phyloP scores from a whole-genome alignment of 2,797 vertebrate genomes.

The Phoxinus dragarum region DNA sequence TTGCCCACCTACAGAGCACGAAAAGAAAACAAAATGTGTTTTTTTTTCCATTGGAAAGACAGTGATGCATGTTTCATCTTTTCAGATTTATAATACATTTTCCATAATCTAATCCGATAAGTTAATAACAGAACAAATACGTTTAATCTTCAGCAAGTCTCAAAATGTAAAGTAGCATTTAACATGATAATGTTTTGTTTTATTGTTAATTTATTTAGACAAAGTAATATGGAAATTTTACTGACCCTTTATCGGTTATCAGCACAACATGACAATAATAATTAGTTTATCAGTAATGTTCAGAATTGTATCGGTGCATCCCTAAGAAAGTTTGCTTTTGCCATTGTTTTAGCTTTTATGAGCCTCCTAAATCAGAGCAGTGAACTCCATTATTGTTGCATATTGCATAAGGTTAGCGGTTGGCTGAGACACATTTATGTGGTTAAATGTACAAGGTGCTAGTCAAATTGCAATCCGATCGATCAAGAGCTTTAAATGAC shows the following conservation, averaged over 20 bases:
- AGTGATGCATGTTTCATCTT: background rate
- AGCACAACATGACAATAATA: background rate
- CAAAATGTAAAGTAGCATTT: background rate
- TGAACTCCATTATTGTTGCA: background rate
- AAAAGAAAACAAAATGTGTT: slow-evolving; percentile 4
- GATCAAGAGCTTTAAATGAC: background rate
- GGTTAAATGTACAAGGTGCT: background rate
- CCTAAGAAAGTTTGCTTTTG: background rate
- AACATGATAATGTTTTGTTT: background rate
- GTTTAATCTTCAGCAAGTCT: background rate
- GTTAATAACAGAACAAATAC: background rate
- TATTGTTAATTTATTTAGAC: background rate
- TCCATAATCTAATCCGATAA: background rate
- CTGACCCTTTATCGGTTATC: background rate
- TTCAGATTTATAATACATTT: background rate
- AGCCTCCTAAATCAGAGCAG: background rate
- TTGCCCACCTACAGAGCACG: slow-evolving; percentile 38
- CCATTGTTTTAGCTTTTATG: background rate
- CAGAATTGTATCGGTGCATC: background rate
- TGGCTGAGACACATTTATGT: background rate
- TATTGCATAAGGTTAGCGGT: background rate
- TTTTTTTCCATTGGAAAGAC: slow-evolving; percentile 18
- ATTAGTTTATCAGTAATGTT: background rate
- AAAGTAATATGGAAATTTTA: background rate
- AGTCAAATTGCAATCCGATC: background rate